These are phyloP conservation scores for Leptinotarsa texana DNA, from an alignment of 1,140 invertebrate genomes.

Conservation along the genomic window DNA sequence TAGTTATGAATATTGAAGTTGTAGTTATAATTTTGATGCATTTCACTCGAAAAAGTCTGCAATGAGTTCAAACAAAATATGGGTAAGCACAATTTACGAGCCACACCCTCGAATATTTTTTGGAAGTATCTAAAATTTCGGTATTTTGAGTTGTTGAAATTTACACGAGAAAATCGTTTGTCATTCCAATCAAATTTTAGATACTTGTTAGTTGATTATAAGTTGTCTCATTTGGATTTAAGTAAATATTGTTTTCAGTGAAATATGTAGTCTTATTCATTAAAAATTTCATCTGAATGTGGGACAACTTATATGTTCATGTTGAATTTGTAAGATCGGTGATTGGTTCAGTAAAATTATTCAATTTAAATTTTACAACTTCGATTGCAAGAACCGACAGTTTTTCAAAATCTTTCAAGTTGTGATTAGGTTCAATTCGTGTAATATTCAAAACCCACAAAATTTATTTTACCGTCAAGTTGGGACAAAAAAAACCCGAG, in stretches of 20 bases:
- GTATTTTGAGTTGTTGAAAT: neutral
- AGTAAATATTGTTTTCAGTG: neutral
- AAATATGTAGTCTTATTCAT: neutral
- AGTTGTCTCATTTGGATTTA: neutral
- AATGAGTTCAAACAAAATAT: neutral
- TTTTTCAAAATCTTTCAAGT: neutral
- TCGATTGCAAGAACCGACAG: neutral
- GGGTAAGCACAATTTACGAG: slow-evolving; percentile 7
- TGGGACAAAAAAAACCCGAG: slow-evolving; percentile 20
- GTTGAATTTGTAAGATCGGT: slow-evolving; percentile 32
- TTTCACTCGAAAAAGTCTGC: neutral
- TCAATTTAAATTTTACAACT: neutral
- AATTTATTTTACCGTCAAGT: slow-evolving; percentile 8
- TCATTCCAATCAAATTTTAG: neutral
- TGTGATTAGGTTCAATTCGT: slow-evolving; percentile 1
- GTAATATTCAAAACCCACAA: slow-evolving; percentile 25
- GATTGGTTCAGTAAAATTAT: slow-evolving; percentile 27
- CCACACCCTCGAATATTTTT: neutral
- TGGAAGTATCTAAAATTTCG: neutral
- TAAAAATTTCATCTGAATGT: neutral
- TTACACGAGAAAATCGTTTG: neutral
- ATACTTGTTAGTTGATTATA: neutral
- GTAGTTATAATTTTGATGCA: too few relatives aligned
- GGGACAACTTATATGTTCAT: neutral
- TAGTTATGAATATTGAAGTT: too few relatives aligned